Evolutionary conservation across 2,113 vertebrate genomes (phyloP), one percentile per base, ranked within the genome.

Genomic region (Antennarius striatus): DNA sequence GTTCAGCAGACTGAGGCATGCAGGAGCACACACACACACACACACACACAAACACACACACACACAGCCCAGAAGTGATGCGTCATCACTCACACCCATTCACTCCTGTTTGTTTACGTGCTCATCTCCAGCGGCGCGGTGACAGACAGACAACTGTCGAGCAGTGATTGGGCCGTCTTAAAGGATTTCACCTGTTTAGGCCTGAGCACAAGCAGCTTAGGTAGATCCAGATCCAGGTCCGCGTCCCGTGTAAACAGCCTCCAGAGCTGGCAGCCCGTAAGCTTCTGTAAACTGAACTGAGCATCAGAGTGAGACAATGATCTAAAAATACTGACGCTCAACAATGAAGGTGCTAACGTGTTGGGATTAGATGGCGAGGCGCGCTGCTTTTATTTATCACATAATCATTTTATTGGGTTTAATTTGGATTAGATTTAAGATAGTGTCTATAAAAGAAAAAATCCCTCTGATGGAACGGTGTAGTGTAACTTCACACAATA

Each of bases 181-280:
- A 81, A 75, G 85, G 84, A 85, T 90, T 90, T 63, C 68, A 80
- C 79, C 81, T 77, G 79, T 84, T 86, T 62, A 82, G 83, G 77
- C 73, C 68, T 63, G 36, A 52, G 64, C 58, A 68, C 83, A 85
- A 88, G 80, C 80, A 0, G 79, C 85, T 91, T 86, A 88, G 59
- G 51, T n/a, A 52, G 72, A 72, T 60, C 72, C 75, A 70, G 47
- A 22, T 22, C 22, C 22, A 22, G 22, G 72, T 85, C 76, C 64
- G 40, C 71, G 56, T 67, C 15, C 56, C 57, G 7, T 82, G 73
- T 82, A 87, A 86, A 86, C 81, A 84, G 76, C 70, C 65, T 70
- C 40, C 54, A 69, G 45, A 74, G 50, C 57, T 47, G 40, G 29
- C 68, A 69, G 67, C 59, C 60, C 76, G 43, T 72, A 80, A 79